These are phyloP conservation scores for Pangasius krempfi DNA, from an alignment of 2,797 vertebrate genomes.

Conservation along the genomic window DNA sequence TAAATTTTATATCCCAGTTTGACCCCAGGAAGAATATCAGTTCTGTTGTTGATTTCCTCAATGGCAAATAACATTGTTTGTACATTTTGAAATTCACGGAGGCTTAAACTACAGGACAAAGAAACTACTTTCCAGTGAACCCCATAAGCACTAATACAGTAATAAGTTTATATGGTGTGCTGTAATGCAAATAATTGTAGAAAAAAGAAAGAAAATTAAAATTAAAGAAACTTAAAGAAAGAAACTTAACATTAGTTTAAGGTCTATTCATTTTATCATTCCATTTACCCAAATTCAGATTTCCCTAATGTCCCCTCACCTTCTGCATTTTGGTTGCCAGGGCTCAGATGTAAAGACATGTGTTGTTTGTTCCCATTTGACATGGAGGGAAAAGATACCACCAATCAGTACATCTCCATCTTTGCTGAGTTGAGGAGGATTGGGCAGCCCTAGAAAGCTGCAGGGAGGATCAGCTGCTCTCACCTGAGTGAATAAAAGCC, in stretches of 20 bases:
- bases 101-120: slow-evolving; percentile 48
- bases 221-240: no score
- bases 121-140: neutral
- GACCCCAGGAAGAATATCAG: slow-evolving; percentile 42
- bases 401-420: slow-evolving; percentile 29
- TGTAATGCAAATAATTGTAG: neutral
- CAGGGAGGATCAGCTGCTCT: slow-evolving; percentile 5
- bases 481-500: neutral
- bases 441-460: neutral
- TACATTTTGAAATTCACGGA: slow-evolving; percentile 61
- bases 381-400: slow-evolving; percentile 21
- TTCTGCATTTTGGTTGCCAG: neutral
- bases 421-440: slow-evolving; percentile 15
- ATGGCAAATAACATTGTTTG: slow-evolving; percentile 65
- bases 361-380: neutral
- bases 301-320: neutral
- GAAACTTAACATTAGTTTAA: no score
- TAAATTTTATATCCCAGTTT: slow-evolving; percentile 61
- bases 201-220: no score
- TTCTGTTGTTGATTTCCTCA: slow-evolving; percentile 15
- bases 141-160: neutral
- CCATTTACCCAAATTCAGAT: neutral
- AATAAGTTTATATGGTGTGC: neutral
- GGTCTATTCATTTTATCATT: no score
- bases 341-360: neutral